Evolutionary conservation across 1,140 invertebrate genomes (phyloP), one percentile per base, ranked within the genome.

Genomic region (Myzus persicae): DNA sequence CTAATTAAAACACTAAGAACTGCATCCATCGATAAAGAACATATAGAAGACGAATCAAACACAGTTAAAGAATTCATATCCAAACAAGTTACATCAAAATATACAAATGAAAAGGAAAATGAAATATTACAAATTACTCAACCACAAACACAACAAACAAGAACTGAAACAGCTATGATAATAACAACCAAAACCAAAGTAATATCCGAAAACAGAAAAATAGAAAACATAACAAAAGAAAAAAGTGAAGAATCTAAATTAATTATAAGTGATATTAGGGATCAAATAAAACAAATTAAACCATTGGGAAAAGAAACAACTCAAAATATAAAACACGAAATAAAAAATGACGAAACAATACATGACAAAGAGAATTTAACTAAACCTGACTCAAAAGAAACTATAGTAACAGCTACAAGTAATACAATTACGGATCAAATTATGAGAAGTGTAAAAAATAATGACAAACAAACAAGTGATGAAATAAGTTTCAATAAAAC

Each of bases 21-120:
- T 0, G 90, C 90, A 8, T 91, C 90, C 4, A 36, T 91, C 11
- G 90, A 81, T 7, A 91, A 91, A 1, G 90, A 91, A 91, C 14
- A 81, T 36, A 38, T 91, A n/a, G 31, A 91, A 36, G 90, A 91
- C 11, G 67, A 91, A 46, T 91, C 90, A 24, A 46, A 9, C 5
- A 14, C 5, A 9, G 9, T 90, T 6, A 51, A 51, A 48, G 87
- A 89, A 36, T 38, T 48, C 3, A 31, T 48, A 8, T 14, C 85
- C 0, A 22, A 90, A 26, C 2, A 38, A 38, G 4, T 54, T 0
- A 90, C 22, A 24, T 38, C 40, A 40, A 11, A 89, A 26, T 26
- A 40, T 36, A 0, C 14, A 18, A 4, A 48, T 22, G 87, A 54
- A 54, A 2, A 31, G 0, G 1, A 54, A 24, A n/a, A 48, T 0